Conservation (phyloP, 1,140 invertebrate genomes). For the Aphelinus atriplicis region DNA sequence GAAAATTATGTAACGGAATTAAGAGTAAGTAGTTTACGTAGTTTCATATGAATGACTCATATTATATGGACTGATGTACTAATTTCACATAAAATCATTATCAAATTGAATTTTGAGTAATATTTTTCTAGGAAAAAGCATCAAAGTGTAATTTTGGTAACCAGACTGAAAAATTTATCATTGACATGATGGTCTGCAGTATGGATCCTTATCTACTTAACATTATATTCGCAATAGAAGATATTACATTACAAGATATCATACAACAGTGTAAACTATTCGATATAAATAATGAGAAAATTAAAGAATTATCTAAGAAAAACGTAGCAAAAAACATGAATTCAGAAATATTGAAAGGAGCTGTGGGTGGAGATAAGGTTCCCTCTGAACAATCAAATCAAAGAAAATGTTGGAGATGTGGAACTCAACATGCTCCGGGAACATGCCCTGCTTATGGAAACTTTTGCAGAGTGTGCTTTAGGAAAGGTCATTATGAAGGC, state of each 20-base stretch:
- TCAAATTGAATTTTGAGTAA: neutral
- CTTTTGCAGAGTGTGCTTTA: neutral
- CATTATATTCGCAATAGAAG: neutral
- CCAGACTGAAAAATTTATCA: constrained; percentile 14
- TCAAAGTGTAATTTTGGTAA: constrained; percentile 4
- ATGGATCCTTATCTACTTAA: neutral
- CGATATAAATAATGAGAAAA: neutral
- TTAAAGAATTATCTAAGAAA: neutral
- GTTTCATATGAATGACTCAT: too few species aligned
- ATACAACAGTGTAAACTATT: neutral
- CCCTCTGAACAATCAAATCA: neutral
- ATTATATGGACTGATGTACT: too few species aligned
- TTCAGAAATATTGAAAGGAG: too few species aligned
- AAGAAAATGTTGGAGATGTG: constrained; percentile 3
- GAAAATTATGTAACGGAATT: constrained; percentile 10
- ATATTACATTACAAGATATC: neutral
- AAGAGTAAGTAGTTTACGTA: neutral
- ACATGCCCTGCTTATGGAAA: constrained; percentile 1
- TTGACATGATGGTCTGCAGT: constrained; percentile 1
- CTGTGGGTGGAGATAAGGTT: neutral
- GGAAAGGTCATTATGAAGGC: neutral
- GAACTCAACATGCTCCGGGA: neutral
- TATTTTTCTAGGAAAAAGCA: neutral
- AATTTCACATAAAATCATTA: too few species aligned
- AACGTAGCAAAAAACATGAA: too few species aligned